Conservation (phyloP, 2,797 vertebrate species). For the Australoheros facetus region DNA sequence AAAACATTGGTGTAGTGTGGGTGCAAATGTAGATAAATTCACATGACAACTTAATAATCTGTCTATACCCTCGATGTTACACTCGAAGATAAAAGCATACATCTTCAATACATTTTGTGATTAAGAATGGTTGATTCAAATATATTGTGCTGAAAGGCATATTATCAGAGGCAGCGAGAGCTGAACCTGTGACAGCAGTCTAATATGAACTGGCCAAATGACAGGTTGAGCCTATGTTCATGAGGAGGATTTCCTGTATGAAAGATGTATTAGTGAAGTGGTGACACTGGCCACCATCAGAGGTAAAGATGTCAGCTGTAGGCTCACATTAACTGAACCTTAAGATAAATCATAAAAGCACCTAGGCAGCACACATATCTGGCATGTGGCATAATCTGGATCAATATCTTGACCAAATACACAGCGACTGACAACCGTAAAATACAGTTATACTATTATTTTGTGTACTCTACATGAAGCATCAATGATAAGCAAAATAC, state of each 20-base stretch:
- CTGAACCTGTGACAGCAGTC: not conserved
- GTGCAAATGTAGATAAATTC: not conserved
- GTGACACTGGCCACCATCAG: conserved; percentile 10
- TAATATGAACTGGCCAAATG: not conserved
- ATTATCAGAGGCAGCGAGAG: not conserved
- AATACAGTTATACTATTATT: not conserved
- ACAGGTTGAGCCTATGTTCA: not conserved
- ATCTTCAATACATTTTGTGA: not conserved
- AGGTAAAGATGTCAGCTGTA: conserved; percentile 23
- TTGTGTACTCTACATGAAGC: not conserved
- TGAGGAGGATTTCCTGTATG: conserved; percentile 18
- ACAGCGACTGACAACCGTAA: not conserved
- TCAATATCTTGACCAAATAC: conserved; percentile 15
- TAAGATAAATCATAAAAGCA: conserved; percentile 20
- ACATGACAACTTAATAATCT: not conserved
- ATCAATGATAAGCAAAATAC: not conserved
- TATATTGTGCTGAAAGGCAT: not conserved
- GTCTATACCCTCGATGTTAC: not conserved
- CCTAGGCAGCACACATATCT: not conserved
- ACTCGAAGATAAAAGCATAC: not conserved
- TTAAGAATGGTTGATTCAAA: not conserved
- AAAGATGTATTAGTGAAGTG: conserved; percentile 2
- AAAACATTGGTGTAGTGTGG: too few species aligned
- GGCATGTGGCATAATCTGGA: conserved; percentile 22
- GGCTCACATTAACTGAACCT: conserved; percentile 9